phyloP scores from a whole-genome alignment of 2,797 vertebrate genomes.

The Sebastolobus alascanus region DNA sequence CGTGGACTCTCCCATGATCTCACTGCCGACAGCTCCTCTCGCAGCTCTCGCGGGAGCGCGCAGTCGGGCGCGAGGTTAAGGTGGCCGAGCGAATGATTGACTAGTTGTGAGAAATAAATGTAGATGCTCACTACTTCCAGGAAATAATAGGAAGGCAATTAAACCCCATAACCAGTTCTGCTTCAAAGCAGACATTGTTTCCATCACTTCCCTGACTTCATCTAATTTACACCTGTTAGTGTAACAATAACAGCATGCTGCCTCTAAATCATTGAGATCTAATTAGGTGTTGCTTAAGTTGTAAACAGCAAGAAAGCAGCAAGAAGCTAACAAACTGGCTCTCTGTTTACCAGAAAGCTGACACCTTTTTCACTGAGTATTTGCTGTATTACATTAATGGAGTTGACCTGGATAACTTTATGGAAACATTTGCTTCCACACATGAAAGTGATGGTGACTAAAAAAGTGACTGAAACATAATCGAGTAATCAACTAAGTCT shows the following conservation, averaged over 20 bases:
- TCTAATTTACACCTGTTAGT: neutral
- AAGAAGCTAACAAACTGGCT: neutral
- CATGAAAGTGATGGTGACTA: neutral
- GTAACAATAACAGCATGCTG: neutral
- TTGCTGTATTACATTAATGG: neutral
- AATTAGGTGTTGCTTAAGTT: neutral
- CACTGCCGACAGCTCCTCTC: constrained; percentile 76
- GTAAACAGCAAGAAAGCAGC: neutral
- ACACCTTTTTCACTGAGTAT: neutral
- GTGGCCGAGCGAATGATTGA: constrained; percentile 55
- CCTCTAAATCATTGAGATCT: neutral
- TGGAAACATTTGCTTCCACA: neutral
- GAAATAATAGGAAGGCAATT: constrained; percentile 7
- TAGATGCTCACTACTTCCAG: neutral
- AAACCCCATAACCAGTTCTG: constrained; percentile 9
- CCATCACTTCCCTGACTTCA: neutral
- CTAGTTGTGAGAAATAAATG: neutral
- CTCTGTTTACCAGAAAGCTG: neutral
- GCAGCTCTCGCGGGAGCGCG: constrained; percentile 78
- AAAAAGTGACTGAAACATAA: neutral
- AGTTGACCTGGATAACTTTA: neutral
- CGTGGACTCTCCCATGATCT: constrained; percentile 90
- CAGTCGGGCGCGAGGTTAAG: constrained; percentile 81
- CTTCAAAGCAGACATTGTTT: neutral
- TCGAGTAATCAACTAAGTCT: neutral